Conservation (phyloP, 1,140 invertebrate genomes). For the Sycobia sp. region DNA sequence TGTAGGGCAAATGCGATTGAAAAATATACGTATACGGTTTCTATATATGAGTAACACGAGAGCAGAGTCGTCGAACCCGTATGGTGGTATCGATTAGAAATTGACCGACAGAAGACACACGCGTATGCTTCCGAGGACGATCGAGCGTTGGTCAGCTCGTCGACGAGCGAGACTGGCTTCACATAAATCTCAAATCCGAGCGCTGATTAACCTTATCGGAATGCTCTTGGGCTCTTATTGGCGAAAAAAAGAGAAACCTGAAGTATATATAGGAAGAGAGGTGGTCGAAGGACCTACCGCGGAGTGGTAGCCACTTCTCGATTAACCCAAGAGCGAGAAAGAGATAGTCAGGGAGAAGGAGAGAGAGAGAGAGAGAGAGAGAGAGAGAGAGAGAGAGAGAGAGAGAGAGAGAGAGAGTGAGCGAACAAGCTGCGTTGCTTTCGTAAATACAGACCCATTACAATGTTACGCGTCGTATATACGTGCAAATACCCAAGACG, state of each 20-base stretch:
- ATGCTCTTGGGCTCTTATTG: constrained; percentile 24
- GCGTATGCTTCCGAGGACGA: constrained; percentile 4
- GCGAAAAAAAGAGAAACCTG: constrained; percentile 17
- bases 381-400: no score
- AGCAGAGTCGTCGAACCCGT: no score
- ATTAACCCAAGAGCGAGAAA: constrained; percentile 18
- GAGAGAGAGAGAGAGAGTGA: neutral
- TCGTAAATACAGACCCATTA: constrained; percentile 9
- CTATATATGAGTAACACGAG: no score
- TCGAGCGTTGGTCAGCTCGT: constrained; percentile 1
- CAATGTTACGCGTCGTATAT: constrained; percentile 18
- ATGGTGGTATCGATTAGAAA: no score
- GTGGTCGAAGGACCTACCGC: constrained; percentile 26
- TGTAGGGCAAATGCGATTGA: no score
- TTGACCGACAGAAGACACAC: no score
- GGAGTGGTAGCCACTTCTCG: constrained; percentile 14
- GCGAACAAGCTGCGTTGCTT: no score
- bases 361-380: no score
- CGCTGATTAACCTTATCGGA: constrained; percentile 48
- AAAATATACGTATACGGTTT: no score
- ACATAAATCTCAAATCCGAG: constrained; percentile 45
- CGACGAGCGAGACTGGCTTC: constrained; percentile 2
- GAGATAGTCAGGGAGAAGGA: no score
- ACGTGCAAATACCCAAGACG: neutral
- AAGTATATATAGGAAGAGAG: neutral